These are phyloP conservation scores for Apotomis turbidana DNA, from an alignment of 2,888 invertebrate species.

Conservation along the genomic window DNA sequence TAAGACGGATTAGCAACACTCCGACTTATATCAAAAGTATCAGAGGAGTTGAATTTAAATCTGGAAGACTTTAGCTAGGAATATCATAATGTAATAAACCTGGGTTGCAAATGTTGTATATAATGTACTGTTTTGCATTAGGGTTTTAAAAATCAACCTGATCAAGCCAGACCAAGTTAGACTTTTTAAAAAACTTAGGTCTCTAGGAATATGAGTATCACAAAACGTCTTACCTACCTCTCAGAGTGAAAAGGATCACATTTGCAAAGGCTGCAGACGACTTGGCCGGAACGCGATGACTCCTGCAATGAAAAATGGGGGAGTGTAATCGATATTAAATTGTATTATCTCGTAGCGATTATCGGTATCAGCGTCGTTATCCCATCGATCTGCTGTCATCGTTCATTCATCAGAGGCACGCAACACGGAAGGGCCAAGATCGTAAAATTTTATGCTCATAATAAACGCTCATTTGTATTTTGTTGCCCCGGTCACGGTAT, in stretches of 20 bases:
- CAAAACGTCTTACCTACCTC: constrained; percentile 9
- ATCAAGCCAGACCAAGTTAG: too few relatives aligned
- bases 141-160: too few relatives aligned
- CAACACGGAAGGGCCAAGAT: constrained; percentile 48
- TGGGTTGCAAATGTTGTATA: too few relatives aligned
- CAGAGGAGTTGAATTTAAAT: background rate
- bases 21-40: constrained; percentile 7
- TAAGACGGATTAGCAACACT: background rate
- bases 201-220: too few relatives aligned
- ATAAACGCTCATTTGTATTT: constrained; percentile 32
- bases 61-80: background rate
- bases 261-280: constrained; percentile 1
- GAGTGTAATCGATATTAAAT: constrained; percentile 52
- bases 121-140: too few relatives aligned
- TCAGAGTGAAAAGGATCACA: background rate
- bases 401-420: constrained; percentile 56
- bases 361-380: constrained; percentile 53
- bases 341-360: constrained; percentile 52
- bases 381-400: constrained; percentile 50
- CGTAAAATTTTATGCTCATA: constrained; percentile 33
- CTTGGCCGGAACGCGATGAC: background rate
- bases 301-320: constrained; percentile 45
- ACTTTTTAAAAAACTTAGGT: too few relatives aligned
- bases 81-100: too few relatives aligned
- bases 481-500: constrained; percentile 15